Percentiles rank a stretch among this genome's conserved stretches.
These are phyloP conservation scores for Calliopsis andreniformis DNA, from an alignment of 1,140 invertebrate species.

Conservation along the genomic window DNA sequence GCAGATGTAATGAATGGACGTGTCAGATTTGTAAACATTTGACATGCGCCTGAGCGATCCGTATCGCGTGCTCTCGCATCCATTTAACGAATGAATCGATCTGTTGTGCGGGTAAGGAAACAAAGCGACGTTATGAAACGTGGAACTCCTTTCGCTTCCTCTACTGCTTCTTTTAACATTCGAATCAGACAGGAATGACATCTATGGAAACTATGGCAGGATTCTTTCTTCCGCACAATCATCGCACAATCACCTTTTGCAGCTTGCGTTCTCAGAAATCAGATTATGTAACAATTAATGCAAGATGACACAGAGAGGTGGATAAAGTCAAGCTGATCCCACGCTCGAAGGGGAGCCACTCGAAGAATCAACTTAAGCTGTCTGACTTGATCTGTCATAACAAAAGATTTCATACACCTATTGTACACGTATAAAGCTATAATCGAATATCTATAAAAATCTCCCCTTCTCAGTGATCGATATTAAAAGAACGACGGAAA, in stretches of 20 bases:
- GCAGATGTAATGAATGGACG: constrained; percentile 13
- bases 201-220: no score
- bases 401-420: neutral
- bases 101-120: neutral
- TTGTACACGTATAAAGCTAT: no score
- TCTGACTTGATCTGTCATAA: neutral
- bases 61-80: constrained; percentile 2
- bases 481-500: constrained; percentile 10
- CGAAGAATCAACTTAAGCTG: neutral
- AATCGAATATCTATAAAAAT: neutral
- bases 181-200: neutral
- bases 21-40: constrained; percentile 19
- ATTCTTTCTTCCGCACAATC: no score
- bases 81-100: constrained; percentile 4
- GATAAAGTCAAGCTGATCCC: no score
- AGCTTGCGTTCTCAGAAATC: no score
- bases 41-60: constrained; percentile 6
- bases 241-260: no score
- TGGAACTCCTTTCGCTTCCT: neutral
- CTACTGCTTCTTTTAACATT: neutral
- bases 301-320: no score
- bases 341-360: no score
- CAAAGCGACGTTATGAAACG: neutral
- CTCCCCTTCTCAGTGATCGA: no score
- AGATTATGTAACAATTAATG: no score